Evolutionary conservation across 53 echinoderm and acorn worm genomes (phyloP).

Genomic region (Temnopleurus reevesii): DNA sequence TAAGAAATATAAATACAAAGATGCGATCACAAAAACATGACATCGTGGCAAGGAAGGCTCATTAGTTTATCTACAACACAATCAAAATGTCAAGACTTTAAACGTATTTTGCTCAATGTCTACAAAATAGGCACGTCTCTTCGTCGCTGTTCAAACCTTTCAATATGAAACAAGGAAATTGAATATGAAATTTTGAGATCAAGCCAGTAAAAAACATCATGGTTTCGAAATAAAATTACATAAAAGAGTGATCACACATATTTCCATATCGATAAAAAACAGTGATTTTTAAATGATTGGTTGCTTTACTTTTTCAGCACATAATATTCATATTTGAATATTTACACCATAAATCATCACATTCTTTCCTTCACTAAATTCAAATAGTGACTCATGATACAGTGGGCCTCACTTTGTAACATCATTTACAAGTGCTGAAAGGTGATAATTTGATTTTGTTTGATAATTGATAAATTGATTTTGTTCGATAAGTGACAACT

Average conservation of each 20-base stretch:
- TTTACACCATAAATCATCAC: too few species aligned
- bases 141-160: slow-evolving; percentile 10
- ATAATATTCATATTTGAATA: too few species aligned
- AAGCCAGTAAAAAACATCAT: neutral
- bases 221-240: neutral
- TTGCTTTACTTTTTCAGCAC: too few species aligned
- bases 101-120: neutral
- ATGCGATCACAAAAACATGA: neutral
- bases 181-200: neutral
- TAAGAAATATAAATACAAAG: slow-evolving; percentile 6
- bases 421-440: too few species aligned
- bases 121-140: slow-evolving; percentile 31
- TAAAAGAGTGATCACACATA: neutral
- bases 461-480: too few species aligned
- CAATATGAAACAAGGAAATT: slow-evolving; percentile 22
- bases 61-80: neutral
- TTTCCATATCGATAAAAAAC: neutral
- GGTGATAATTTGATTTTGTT: too few species aligned
- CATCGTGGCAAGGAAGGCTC: slow-evolving; percentile 49
- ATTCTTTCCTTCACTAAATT: too few species aligned
- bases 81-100: slow-evolving; percentile 15
- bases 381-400: too few species aligned
- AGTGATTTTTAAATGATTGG: too few species aligned
- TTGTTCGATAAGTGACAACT: too few species aligned
- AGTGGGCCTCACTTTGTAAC: too few species aligned